These are phyloP conservation scores for Drosophila miranda DNA, from an alignment of 1,140 invertebrate species.

Conservation along the genomic window DNA sequence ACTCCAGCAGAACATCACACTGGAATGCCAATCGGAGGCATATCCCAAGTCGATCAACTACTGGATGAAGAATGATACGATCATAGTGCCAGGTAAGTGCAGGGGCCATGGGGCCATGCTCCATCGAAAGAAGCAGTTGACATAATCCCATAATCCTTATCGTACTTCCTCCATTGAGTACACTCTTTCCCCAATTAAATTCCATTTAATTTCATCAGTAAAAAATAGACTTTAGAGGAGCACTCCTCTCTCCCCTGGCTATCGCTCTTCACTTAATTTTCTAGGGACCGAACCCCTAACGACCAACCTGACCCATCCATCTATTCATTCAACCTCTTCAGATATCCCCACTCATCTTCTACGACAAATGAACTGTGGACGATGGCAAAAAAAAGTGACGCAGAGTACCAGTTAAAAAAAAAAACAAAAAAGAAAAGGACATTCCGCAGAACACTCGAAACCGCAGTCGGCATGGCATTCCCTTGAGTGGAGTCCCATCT, in stretches of 20 bases:
- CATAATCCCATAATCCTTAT: neutral
- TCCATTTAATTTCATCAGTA: conserved; percentile 17
- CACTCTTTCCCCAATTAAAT: neutral
- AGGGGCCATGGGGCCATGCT: no score
- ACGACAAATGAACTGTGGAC: conserved; percentile 63
- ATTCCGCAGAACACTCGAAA: conserved; percentile 56
- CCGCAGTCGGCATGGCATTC: conserved; percentile 48
- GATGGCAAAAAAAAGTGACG: conserved; percentile 40
- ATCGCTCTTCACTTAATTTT: conserved; percentile 48
- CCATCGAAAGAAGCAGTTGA: neutral
- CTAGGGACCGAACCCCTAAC: conserved; percentile 29
- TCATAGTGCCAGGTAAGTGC: conserved; percentile 90
- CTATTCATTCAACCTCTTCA: conserved; percentile 41
- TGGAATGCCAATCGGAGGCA: conserved; percentile 93
- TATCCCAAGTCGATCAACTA: conserved; percentile 94
- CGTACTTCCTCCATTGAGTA: neutral
- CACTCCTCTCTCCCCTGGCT: no score
- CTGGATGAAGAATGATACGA: conserved; percentile 91
- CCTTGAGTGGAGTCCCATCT: conserved; percentile 1
- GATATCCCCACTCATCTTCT: conserved; percentile 61
- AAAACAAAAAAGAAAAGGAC: neutral
- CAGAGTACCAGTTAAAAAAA: conserved; percentile 10
- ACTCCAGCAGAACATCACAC: conserved; percentile 87
- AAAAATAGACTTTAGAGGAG: no score
- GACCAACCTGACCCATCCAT: conserved; percentile 19